phyloP scores from a whole-genome alignment of 2,797 vertebrate genomes.

The Chelidonichthys spinosus region DNA sequence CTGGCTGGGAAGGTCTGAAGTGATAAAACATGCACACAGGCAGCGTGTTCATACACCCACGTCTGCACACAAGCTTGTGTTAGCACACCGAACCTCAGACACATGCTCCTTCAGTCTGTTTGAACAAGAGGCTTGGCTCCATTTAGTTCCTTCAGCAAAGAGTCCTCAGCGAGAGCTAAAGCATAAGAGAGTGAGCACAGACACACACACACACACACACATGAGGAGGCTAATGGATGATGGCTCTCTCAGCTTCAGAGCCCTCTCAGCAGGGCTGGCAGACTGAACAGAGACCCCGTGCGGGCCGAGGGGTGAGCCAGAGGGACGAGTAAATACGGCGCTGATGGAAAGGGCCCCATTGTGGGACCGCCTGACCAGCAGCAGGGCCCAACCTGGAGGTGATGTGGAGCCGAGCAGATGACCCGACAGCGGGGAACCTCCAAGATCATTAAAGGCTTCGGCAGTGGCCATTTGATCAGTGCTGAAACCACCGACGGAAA shows the following conservation, averaged over 20 bases:
- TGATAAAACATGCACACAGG: conserved; percentile 57
- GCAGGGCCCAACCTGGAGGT: conserved; percentile 64
- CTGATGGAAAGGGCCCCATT: conserved; percentile 74
- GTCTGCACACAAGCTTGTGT: conserved; percentile 39
- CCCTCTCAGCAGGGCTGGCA: conserved; percentile 77
- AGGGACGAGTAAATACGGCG: conserved; percentile 80
- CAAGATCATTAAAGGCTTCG: conserved; percentile 75
- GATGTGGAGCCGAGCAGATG: conserved; percentile 76
- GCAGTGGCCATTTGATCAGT: conserved; percentile 79
- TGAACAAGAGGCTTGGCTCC: conserved; percentile 69
- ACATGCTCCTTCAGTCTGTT: conserved; percentile 54
- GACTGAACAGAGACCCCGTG: conserved; percentile 82
- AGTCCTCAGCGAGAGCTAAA: conserved; percentile 61
- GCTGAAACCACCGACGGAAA: conserved; percentile 76
- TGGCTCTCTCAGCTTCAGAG: conserved; percentile 66
- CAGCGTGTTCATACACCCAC: conserved; percentile 40
- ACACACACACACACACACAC: conserved; percentile 66
- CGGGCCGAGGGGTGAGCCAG: conserved; percentile 74
- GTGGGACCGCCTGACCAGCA: conserved; percentile 72
- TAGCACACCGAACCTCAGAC: conserved; percentile 46
- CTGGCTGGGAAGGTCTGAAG: conserved; percentile 45
- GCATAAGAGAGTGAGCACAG: conserved; percentile 63
- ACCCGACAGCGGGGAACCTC: conserved; percentile 69
- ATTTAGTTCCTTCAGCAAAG: conserved; percentile 66
- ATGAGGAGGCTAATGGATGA: conserved; percentile 71